Evolutionary conservation across 2,797 vertebrate species (phyloP), one percentile per base, ranked within the genome.

Genomic region (Myripristis jacobus): DNA sequence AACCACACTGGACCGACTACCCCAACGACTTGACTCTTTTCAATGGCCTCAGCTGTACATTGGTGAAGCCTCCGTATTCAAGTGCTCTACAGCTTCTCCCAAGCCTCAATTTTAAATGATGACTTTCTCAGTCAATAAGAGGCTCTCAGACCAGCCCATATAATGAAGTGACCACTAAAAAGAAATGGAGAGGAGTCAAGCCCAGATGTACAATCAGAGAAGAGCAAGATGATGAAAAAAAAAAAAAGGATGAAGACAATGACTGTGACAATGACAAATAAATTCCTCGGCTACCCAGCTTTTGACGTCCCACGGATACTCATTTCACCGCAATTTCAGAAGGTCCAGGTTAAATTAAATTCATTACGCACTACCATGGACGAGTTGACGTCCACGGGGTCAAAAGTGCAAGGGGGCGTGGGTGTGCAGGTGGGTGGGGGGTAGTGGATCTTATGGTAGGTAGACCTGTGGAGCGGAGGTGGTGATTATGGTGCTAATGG

Each of bases 151-250:
- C 83, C 52, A 75, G 58, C 81, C 84, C 77, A 71, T 75, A 46
- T 86, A 88, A 92, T 86, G 67, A 88, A 93, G 87, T 83, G 80
- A 77, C 79, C 83, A 73, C 87, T 88, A 58, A 18, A 63, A 69
- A 69, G 70, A 74, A 77, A 64, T 63, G 44, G 29, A 81, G 56
- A 63, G 78, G 47, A 89, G 70, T 69, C 46, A 46, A 77, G 46
- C 75, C 74, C 53, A 75, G 44, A 54, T 79, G 71, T 18, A 54
- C 65, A 84, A 61, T 12, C 65, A 34, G 24, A 52, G 52, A 22
- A 24, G 13, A 38, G 29, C 43, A 22, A 15, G 71, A 31, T 52
- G 38, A 58, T 66, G 50, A 53, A 16, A 51, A 34, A 10, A 13
- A 24, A 11, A 21, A 22, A 13, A 27, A 41, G 48, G 47, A 48